Evolutionary conservation across 2,888 invertebrate genomes (phyloP).

Genomic region (Polyploca ridens): DNA sequence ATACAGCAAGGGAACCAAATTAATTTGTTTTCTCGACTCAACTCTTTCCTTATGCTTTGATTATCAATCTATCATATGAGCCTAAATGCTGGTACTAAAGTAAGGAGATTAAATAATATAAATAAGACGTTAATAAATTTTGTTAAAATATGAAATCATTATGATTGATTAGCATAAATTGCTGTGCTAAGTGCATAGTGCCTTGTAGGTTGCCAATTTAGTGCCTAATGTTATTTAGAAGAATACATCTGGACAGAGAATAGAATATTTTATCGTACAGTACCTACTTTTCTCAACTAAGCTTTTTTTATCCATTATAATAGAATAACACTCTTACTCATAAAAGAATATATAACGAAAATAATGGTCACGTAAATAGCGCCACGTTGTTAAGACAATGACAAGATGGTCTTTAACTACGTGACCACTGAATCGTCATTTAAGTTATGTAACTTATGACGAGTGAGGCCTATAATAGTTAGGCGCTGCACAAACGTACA

Average conservation of each 20-base stretch:
- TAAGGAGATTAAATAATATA: slow-evolving; percentile 15
- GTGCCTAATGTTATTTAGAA: slow-evolving; percentile 79
- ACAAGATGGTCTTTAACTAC: no score
- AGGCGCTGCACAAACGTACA: no score
- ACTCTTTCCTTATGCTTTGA: no score
- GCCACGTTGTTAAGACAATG: no score
- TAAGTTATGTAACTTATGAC: not conserved
- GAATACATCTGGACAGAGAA: slow-evolving; percentile 56
- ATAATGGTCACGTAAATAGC: no score
- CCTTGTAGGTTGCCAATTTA: slow-evolving; percentile 86
- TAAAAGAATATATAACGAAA: not conserved
- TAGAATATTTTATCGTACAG: slow-evolving; percentile 45
- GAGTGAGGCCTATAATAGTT: not conserved
- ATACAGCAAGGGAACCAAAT: no score
- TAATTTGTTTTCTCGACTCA: no score
- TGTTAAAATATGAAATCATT: slow-evolving; percentile 57
- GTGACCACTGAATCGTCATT: no score
- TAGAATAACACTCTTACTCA: not conserved
- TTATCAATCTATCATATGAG: slow-evolving; percentile 1
- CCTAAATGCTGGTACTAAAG: slow-evolving; percentile 16
- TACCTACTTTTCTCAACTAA: slow-evolving; percentile 10
- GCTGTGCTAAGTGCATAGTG: slow-evolving; percentile 85
- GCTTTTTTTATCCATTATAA: not conserved
- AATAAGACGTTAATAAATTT: slow-evolving; percentile 49
- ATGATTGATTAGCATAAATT: slow-evolving; percentile 71